Evolutionary conservation across 2,113 vertebrate species (phyloP), one percentile per base, ranked within the genome.

Genomic region (Agapornis roseicollis): DNA sequence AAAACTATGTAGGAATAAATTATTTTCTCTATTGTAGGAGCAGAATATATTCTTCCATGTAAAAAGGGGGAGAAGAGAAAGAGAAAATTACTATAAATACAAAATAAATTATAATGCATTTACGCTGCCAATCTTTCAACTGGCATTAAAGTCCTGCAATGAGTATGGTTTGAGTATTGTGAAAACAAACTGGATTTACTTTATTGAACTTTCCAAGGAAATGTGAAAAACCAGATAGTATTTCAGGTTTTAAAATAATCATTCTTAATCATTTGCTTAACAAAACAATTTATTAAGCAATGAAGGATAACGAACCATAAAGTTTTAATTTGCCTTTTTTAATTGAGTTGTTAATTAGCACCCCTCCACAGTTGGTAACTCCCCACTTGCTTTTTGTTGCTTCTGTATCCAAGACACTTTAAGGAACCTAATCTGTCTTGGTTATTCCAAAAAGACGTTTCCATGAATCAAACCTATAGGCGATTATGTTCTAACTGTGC

Each of bases 301-400:
- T 91, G 97, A 97, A 98, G 98, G 96, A 98, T 97, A 98, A 97
- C 72, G 86, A 97, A 98, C 97, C 98, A 96, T 97, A 96, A 97
- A 98, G 97, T 98, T 95, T 98, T 98, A 98, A 98, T 98, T 98
- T 98, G 98, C 97, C 96, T 98, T 98, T 98, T 98, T 98, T 97
- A 98, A 98, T 98, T 98, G 98, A 98, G 98, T 98, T 98, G 98
- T 98, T 98, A 98, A 98, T 98, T 98, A 98, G 97, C 89, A 96
- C 95, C 97, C 96, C 94, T 97, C 95, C 81, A 91, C 97, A 74
- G 69, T 63, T 95, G 93, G 97, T 97, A 97, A 97, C 97, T 97
- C 97, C 94, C 91, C 82, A 91, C 96, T 97, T 92, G 97, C 94
- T 85, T 97, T 96, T 97, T 95, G 96, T 96, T 96, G 94, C 93